Evolutionary conservation across 2,797 vertebrate species (phyloP).

Genomic region (Simalia tracyae): DNA sequence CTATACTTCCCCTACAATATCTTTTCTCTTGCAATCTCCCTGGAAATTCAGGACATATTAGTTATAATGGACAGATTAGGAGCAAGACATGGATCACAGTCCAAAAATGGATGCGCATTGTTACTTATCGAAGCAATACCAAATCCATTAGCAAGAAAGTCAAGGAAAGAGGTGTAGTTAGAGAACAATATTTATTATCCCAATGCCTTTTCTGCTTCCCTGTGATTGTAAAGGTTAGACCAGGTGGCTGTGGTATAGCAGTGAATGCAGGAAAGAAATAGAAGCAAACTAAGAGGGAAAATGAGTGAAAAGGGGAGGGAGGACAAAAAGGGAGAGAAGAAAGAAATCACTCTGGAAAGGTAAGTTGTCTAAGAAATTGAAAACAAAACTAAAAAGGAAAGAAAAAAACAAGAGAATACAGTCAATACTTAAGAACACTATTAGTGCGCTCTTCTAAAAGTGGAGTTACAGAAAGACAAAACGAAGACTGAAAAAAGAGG

Average conservation of each 20-base stretch:
- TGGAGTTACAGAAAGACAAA: background rate
- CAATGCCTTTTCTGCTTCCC: conserved; percentile 65
- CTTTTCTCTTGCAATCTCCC: conserved; percentile 52
- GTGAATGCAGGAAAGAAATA: conserved; percentile 25
- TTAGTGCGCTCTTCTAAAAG: background rate
- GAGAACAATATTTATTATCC: conserved; percentile 74
- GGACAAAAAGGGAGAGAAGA: conserved; percentile 7
- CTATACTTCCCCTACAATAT: conserved; percentile 34
- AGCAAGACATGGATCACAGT: conserved; percentile 53
- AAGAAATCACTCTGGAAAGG: conserved; percentile 5
- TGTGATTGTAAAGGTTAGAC: conserved; percentile 60
- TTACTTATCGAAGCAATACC: conserved; percentile 67
- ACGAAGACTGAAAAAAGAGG: background rate
- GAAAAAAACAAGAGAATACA: conserved; percentile 32
- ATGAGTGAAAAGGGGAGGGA: conserved; percentile 13
- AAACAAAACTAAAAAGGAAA: conserved; percentile 12
- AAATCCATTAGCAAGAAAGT: conserved; percentile 70
- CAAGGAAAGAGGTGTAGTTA: conserved; percentile 65
- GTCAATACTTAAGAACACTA: conserved; percentile 49
- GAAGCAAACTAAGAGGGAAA: conserved; percentile 33
- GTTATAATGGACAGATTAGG: conserved; percentile 70
- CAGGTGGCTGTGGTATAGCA: conserved; percentile 45
- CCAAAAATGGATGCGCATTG: conserved; percentile 54
- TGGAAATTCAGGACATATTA: conserved; percentile 62
- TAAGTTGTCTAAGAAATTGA: conserved; percentile 34